Evolutionary conservation across 1,140 invertebrate species (phyloP).

Genomic region (Sycophaga agraensis): DNA sequence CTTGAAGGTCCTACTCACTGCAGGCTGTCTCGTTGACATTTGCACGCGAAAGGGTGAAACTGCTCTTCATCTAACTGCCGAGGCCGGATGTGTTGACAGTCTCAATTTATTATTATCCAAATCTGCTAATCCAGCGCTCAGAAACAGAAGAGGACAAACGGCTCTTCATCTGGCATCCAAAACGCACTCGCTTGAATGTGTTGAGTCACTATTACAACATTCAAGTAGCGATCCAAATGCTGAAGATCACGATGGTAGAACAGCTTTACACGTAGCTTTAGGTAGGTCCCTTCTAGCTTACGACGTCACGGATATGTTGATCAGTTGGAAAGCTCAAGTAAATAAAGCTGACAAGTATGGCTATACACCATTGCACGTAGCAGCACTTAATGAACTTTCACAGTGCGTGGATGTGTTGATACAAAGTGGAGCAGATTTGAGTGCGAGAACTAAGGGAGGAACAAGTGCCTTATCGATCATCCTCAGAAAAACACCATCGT

Average conservation of each 20-base stretch:
- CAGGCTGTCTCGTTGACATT: conserved; percentile 62
- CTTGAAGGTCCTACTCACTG: conserved; percentile 68
- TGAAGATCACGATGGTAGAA: conserved; percentile 75
- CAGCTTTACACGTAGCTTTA: conserved; percentile 75
- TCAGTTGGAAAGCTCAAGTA: conserved; percentile 77
- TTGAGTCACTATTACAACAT: conserved; percentile 71
- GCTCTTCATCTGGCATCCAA: conserved; percentile 76
- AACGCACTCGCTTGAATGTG: conserved; percentile 75
- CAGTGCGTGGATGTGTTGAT: conserved; percentile 81
- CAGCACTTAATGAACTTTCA: conserved; percentile 80
- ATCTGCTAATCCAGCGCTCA: conserved; percentile 69
- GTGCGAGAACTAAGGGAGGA: conserved; percentile 78
- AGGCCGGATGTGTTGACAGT: conserved; percentile 74
- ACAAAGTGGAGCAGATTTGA: conserved; percentile 81
- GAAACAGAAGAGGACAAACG: conserved; percentile 75
- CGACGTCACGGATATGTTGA: conserved; percentile 73
- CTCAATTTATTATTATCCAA: conserved; percentile 71
- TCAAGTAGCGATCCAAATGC: conserved; percentile 73
- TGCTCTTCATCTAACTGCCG: conserved; percentile 77
- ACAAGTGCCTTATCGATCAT: conserved; percentile 81
- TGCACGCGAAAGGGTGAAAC: conserved; percentile 67
- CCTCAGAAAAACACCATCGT: conserved; percentile 78
- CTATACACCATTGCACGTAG: conserved; percentile 85
- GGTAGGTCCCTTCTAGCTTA: conserved; percentile 74
- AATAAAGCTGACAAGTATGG: conserved; percentile 86